Percentiles rank a stretch among this genome's conserved stretches.
phyloP scores from a whole-genome alignment of 2,888 invertebrate genomes.

The Candidula unifasciata region DNA sequence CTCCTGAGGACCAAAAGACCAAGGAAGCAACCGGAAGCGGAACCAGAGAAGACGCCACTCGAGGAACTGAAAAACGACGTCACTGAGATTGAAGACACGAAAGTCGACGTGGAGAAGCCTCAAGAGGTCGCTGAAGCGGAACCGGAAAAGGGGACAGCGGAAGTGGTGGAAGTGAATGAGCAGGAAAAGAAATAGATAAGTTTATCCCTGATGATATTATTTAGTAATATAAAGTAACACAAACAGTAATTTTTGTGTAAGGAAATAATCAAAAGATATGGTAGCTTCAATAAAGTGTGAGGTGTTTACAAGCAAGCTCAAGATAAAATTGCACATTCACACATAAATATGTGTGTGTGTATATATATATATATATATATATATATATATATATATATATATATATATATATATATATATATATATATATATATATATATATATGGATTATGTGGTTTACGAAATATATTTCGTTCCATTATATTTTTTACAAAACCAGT shows the following conservation, averaged over 20 bases:
- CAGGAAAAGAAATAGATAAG: not conserved
- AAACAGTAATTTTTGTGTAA: too few relatives aligned
- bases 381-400: too few relatives aligned
- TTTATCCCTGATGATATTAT: not conserved
- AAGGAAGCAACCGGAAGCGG: slow-evolving; percentile 20
- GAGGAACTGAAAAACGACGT: slow-evolving; percentile 51
- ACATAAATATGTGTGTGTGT: not conserved
- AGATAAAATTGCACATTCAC: too few relatives aligned
- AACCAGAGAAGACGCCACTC: slow-evolving; percentile 50
- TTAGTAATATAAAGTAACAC: not conserved
- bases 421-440: too few relatives aligned
- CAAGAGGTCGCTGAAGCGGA: slow-evolving; percentile 13
- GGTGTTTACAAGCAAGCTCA: too few relatives aligned
- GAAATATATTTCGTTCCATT: too few relatives aligned
- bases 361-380: too few relatives aligned
- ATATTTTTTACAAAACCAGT: too few relatives aligned
- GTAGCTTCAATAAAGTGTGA: too few relatives aligned
- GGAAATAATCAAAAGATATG: too few relatives aligned
- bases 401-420: too few relatives aligned
- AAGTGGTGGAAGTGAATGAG: slow-evolving; percentile 13
- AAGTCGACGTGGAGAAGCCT: slow-evolving; percentile 40
- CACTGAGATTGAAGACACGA: slow-evolving; percentile 52
- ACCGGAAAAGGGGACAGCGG: slow-evolving; percentile 27
- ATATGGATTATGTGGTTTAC: too few relatives aligned
- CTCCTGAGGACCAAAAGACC: slow-evolving; percentile 56